Percentiles rank a stretch among this genome's conserved stretches.
phyloP scores from a whole-genome alignment of 2,888 invertebrate genomes.

The Tachina grossa region DNA sequence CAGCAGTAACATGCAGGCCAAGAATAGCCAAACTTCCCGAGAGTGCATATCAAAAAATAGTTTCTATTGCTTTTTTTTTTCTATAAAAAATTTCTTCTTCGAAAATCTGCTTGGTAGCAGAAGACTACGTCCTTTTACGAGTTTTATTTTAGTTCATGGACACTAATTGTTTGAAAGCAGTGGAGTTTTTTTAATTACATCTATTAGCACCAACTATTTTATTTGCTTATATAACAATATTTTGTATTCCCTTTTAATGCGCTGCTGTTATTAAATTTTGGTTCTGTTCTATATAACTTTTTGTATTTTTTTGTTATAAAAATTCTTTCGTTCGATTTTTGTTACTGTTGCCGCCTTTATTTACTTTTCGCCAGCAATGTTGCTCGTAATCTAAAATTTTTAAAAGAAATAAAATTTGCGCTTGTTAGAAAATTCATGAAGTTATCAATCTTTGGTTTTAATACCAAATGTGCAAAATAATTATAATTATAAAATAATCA shows the following conservation, averaged over 20 bases:
- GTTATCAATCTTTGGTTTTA: conserved; percentile 37
- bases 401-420: conserved; percentile 36
- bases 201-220: not conserved
- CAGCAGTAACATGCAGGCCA: conserved; percentile 75
- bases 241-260: not conserved
- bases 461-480: conserved; percentile 25
- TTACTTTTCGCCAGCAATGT: conserved; percentile 55
- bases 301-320: not conserved
- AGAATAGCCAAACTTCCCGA: conserved; percentile 75
- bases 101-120: not conserved
- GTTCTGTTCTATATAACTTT: not conserved
- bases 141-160: conserved; percentile 25
- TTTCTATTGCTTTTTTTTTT: not conserved
- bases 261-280: not conserved
- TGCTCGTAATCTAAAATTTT: conserved; percentile 62
- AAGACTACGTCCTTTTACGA: too few relatives aligned
- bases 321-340: conserved; percentile 7
- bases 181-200: not conserved
- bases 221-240: not conserved
- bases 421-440: conserved; percentile 38
- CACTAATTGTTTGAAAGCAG: not conserved
- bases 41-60: conserved; percentile 74
- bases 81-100: not conserved
- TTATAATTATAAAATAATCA: conserved; percentile 23
- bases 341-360: conserved; percentile 2